A percentile compares a stretch with the other conserved stretches of the same genome.
Evolutionary conservation across 2,113 vertebrate genomes (phyloP).

Genomic region (Gambusia holbrooki): DNA sequence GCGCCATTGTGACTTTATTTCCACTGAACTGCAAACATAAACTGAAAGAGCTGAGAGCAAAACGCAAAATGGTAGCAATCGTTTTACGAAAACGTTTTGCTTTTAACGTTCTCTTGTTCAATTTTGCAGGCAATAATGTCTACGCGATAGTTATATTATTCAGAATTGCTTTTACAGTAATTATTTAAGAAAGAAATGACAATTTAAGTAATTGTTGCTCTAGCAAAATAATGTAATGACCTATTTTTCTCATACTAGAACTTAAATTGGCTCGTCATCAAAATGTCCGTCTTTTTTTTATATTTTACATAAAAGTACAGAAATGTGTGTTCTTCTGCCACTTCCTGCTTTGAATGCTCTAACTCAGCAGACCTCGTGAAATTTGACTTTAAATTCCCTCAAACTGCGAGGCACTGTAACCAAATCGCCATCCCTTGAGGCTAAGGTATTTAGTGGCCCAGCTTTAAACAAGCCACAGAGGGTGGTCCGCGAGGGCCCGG

Average conservation of each 20-base stretch:
- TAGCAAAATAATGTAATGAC: too few species aligned
- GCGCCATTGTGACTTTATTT: too few species aligned
- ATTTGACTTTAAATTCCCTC: neutral
- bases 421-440: slow-evolving; percentile 3
- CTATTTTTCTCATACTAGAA: neutral
- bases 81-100: too few species aligned
- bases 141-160: too few species aligned
- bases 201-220: too few species aligned
- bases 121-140: too few species aligned
- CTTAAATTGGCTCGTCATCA: neutral
- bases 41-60: too few species aligned
- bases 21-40: too few species aligned
- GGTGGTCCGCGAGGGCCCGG: slow-evolving; percentile 5
- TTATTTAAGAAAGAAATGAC: too few species aligned
- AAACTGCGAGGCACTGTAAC: neutral
- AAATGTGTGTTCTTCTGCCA: neutral
- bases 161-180: too few species aligned
- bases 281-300: neutral
- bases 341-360: neutral
- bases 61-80: too few species aligned
- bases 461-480: slow-evolving; percentile 13
- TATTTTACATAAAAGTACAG: neutral
- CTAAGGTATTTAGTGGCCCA: slow-evolving; percentile 1
- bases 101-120: too few species aligned
- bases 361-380: neutral